Base-by-base conservation (phyloP, 1,140 invertebrate genomes). In the Phymorhynchus buccinoides region DNA sequence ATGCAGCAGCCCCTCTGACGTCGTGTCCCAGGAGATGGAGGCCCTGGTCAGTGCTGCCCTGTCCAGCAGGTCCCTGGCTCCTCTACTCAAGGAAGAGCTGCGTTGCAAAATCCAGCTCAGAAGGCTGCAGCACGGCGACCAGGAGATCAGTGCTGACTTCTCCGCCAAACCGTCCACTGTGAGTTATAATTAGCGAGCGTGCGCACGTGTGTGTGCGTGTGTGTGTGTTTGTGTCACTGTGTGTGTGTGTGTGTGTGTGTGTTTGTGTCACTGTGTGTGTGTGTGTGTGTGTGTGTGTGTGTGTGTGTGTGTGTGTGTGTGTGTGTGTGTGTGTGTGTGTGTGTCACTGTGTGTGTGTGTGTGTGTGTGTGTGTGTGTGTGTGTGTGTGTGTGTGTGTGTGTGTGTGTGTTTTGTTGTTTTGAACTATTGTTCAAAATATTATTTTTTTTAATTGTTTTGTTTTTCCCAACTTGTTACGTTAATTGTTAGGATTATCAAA, bases 61-160 rank as follows among this genome's bases (percentile, higher is more conserved):
- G 81, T n/a, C 62, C 39, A 83, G 81, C 81, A 27, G 62, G n/a
- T 41, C 62, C 27, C 41, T 83, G 52, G 73, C 81, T 18, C 81
- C 81, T 2, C 35, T 83, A 6, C 81, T 83, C 62, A 83, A 83
- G 62, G 81, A 83, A 27, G 81, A 83, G 81, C 81, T 83, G 66
- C 81, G 81, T 32, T 83, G 81, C 22, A 83, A 83, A 62, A 83
- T 83, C 22, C 81, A 83, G 66, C 62, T 83, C 37, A 83, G 66
- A 3, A 18, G 81, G n/a, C 81, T 83, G 56, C 81, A 68, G 39
- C 81, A 73, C n/a, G 81, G 81, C n/a, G n/a, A 83, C 62, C 62
- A 83, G 37, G 81, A 83, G 81, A 83, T 83, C 22, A 83, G 62
- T 14, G 2, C 81, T 0, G 81, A 83, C 32, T 83, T 83, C 39